Percentiles rank a stretch among this genome's conserved stretches.
Conservation (phyloP, 1,140 invertebrate genomes). For the Neelides sp. region DNA sequence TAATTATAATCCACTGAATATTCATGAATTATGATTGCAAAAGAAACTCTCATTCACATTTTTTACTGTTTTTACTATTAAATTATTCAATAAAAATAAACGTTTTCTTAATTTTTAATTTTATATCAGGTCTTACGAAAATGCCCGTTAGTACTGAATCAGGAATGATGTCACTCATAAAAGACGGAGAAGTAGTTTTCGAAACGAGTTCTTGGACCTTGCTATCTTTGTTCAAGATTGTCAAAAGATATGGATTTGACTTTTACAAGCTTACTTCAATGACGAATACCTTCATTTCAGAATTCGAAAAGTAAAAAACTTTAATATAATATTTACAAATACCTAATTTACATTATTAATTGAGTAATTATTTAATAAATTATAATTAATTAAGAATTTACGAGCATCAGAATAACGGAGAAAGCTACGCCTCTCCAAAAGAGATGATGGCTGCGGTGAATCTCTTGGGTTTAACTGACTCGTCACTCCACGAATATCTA, state of each 20-base stretch:
- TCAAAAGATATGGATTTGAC: conserved; percentile 47
- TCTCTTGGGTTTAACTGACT: conserved; percentile 41
- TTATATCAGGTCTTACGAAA: conserved; percentile 35
- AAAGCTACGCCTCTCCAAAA: conserved; percentile 41
- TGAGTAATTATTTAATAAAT: neutral
- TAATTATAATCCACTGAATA: too few species aligned
- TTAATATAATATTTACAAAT: conserved; percentile 1
- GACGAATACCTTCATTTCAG: conserved; percentile 34
- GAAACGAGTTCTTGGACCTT: conserved; percentile 39
- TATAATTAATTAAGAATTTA: conserved; percentile 44
- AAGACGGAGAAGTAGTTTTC: conserved; percentile 45
- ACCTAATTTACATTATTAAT: conserved; percentile 13
- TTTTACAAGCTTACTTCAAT: conserved; percentile 38
- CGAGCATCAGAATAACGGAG: conserved; percentile 40
- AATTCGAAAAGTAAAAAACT: conserved; percentile 37
- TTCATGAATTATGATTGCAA: too few species aligned
- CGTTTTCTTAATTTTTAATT: neutral
- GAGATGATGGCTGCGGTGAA: conserved; percentile 43
- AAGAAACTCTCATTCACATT: too few species aligned
- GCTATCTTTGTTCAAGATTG: conserved; percentile 39
- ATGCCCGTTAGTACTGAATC: conserved; percentile 12
- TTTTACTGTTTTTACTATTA: neutral
- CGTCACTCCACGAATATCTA: conserved; percentile 38
- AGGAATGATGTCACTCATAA: conserved; percentile 37
- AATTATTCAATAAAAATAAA: neutral